Base-by-base conservation (phyloP, 2,113 vertebrate genomes). In the Mobula birostris region DNA sequence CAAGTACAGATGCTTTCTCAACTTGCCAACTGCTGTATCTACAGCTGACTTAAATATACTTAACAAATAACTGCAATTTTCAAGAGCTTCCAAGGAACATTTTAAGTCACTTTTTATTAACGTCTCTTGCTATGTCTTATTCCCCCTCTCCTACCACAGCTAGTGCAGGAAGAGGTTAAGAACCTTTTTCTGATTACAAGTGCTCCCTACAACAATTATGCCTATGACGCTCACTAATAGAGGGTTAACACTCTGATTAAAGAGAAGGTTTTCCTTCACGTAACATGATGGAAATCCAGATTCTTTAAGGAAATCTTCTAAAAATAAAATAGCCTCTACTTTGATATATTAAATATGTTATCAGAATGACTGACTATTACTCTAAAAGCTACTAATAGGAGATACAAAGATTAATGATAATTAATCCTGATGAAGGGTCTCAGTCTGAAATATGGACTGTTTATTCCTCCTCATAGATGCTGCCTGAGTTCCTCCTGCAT, bases 31-130 rank as follows among this genome's bases (percentile, higher is more conserved):
- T 97, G 97, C 96, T 96, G 96, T 96, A 96, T 96, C 97, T 96
- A 97, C 97, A 97, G 97, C 97, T 97, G 97, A 98, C 97, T 97
- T 97, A 97, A 97, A 98, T 97, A 97, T 97, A 97, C 98, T 98
- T 98, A 98, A 98, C 98, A 98, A 99, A 99, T 98, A 98, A 98
- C 96, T 95, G 97, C 97, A 98, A 98, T 99, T 98, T 98, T 98
- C 97, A 97, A 96, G 95, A 96, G 97, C 97, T 98, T 97, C 97
- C 94, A 95, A 98, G 97, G 97, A 98, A 97, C 97, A 97, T 97
- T 97, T 96, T 96, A 97, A 48, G 98, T 99, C 98, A 98, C 98
- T 98, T 98, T 97, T 96, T 97, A 98, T 99, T 98, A 99, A 96
- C 95, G 95, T 99, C 98, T 98, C 96, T 72, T 66, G 29, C 88